phyloP scores from a whole-genome alignment of 1,140 invertebrate species.

The Zaprionus kolodkinae region DNA sequence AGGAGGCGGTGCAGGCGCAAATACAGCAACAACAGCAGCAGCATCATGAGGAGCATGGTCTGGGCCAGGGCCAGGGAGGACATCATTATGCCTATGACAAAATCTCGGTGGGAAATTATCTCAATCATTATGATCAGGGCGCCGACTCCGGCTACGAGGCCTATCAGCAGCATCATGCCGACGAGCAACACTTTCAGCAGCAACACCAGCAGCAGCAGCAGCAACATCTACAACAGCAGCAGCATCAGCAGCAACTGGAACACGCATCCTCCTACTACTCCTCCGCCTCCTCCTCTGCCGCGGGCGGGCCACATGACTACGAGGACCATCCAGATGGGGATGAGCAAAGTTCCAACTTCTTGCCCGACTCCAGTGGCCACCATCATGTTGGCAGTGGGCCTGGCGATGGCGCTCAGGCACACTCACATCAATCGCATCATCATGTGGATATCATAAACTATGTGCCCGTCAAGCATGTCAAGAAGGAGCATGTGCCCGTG shows the following conservation, averaged over 20 bases:
- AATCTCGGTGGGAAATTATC: conserved; percentile 78
- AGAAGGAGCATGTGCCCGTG: conserved; percentile 89
- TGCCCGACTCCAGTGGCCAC: conserved; percentile 53
- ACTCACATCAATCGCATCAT: conserved; percentile 84
- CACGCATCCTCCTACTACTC: conserved; percentile 55
- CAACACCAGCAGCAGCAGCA: conserved; percentile 48
- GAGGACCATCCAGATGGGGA: conserved; percentile 63
- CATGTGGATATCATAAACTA: conserved; percentile 90
- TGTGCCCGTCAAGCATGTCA: conserved; percentile 88
- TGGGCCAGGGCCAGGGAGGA: neutral
- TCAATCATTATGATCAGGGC: conserved; percentile 69
- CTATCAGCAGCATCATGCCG: conserved; percentile 52
- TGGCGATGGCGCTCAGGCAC: conserved; percentile 27
- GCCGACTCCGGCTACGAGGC: conserved; percentile 61
- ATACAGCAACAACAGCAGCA: conserved; percentile 36
- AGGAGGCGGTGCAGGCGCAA: conserved; percentile 3
- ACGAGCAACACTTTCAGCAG: conserved; percentile 49
- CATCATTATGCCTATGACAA: conserved; percentile 66
- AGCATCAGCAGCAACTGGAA: conserved; percentile 37
- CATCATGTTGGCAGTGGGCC: conserved; percentile 6
- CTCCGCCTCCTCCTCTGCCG: conserved; percentile 24
- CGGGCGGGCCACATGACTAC: conserved; percentile 50
- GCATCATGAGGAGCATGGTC: neutral
- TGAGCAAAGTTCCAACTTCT: conserved; percentile 59
- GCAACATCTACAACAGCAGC: conserved; percentile 44